Evolutionary conservation across 2,797 vertebrate genomes (phyloP), one percentile per base, ranked within the genome.

Genomic region (Danio choprae): DNA sequence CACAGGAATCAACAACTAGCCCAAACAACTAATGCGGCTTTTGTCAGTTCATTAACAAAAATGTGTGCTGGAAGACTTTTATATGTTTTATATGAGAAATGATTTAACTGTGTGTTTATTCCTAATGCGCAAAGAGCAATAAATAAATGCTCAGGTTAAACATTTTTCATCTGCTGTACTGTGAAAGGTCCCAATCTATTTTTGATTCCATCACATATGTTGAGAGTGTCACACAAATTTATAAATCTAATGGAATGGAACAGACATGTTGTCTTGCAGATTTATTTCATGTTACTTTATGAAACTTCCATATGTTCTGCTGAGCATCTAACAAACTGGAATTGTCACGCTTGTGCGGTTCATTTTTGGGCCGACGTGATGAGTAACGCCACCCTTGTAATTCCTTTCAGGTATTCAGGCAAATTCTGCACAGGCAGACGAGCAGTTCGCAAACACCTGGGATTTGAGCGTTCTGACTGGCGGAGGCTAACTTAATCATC

Each of bases 401-500:
- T 80, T 83, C 59, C 72, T 67, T 76, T 77, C 55, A 81, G 68
- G 67, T 48, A 69, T 74, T 78, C 83, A 77, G 18, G 44, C 77
- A 76, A 71, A 60, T 76, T 81, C 43, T 41, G 51, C 58, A 50
- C 73, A 7, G 8, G 20, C 71, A 64, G 75, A 70, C 22, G 16
- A 70, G 55, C 44, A 36, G 12, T 55, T 75, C 41, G 11, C 43
- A 59, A 79, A 76, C 71, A 75, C 77, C 56, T 68, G 65, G 80
- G 81, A 84, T 81, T 85, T 78, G 38, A 73, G 59, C 16, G 7
- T 56, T 77, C 64, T 83, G 81, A 87, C 74, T 87, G 84, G 84
- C 80, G 62, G 74, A 83, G 69, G 77, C 80, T 83, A 86, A 83
- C 81, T 79, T 82, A 83, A 83, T 87, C 78, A 82, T 87, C 83